A percentile compares a stretch with the other conserved stretches of the same genome.
Evolutionary conservation across 2,888 invertebrate genomes (phyloP).

Genomic region (Punctoribates punctum): DNA sequence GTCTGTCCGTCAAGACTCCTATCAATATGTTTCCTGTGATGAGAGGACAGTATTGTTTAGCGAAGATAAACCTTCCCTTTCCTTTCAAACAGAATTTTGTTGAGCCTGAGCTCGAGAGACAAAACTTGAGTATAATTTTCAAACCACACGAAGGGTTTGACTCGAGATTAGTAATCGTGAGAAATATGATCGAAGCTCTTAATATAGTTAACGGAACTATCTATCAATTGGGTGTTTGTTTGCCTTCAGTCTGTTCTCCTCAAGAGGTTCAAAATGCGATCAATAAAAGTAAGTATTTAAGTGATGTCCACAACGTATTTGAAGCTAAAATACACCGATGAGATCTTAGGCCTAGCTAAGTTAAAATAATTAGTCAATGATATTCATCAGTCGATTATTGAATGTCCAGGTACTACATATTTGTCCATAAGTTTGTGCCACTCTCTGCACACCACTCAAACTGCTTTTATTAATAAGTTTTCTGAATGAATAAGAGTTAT

Average conservation of each 20-base stretch:
- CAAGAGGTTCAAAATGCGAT: background rate
- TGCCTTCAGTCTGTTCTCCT: background rate
- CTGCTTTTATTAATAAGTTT: too few species aligned
- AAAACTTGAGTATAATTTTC: background rate
- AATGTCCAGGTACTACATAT: too few species aligned
- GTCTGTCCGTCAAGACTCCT: background rate
- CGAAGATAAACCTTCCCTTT: background rate
- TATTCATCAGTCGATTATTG: too few species aligned
- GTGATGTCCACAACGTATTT: too few species aligned
- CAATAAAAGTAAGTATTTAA: background rate
- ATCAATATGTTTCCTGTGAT: background rate
- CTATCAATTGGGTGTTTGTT: background rate
- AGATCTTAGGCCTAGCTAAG: too few species aligned
- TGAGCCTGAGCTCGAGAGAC: background rate
- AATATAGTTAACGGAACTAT: constrained; percentile 19
- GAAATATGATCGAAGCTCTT: background rate
- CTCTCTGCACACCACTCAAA: too few species aligned
- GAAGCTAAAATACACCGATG: too few species aligned
- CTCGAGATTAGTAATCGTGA: background rate
- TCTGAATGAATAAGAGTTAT: too few species aligned
- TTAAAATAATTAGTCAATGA: too few species aligned
- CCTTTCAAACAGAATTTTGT: background rate
- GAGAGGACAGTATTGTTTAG: background rate
- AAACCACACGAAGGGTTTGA: background rate
- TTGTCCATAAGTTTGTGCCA: too few species aligned